These are phyloP conservation scores for Gallinago undulata DNA, from an alignment of 2,113 vertebrate genomes.

Conservation along the genomic window DNA sequence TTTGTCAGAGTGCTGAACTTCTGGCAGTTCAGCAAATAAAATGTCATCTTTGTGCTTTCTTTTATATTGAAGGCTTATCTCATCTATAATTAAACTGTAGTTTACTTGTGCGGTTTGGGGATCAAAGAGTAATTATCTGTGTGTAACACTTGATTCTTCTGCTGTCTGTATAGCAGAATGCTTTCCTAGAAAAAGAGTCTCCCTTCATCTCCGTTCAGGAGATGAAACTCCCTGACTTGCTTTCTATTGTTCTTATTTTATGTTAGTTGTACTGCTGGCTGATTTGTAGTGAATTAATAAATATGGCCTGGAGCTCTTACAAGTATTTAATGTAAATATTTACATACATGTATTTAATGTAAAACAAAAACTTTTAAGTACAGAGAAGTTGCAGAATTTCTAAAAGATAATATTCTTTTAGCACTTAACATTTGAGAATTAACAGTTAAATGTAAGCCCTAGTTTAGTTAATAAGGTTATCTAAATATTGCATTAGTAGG, in stretches of 20 bases:
- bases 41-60: not conserved
- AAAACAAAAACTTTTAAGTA: not conserved
- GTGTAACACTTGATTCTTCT: not conserved
- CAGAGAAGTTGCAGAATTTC: not conserved
- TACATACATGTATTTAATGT: not conserved
- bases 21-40: conserved; percentile 14
- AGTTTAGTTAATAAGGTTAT: not conserved
- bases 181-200: not conserved
- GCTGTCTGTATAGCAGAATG: not conserved
- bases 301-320: not conserved
- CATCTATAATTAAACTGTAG: conserved; percentile 35
- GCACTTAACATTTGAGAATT: not conserved
- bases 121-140: conserved; percentile 28
- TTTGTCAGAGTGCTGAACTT: not conserved
- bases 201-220: not conserved
- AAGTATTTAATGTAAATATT: not conserved
- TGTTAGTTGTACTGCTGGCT: not conserved
- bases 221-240: not conserved
- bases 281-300: not conserved
- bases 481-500: not conserved
- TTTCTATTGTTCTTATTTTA: not conserved
- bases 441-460: not conserved
- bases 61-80: conserved; percentile 28
- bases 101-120: conserved; percentile 2
- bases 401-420: not conserved